These are phyloP conservation scores for Telenomus remus DNA, from an alignment of 1,140 invertebrate genomes.

Conservation along the genomic window DNA sequence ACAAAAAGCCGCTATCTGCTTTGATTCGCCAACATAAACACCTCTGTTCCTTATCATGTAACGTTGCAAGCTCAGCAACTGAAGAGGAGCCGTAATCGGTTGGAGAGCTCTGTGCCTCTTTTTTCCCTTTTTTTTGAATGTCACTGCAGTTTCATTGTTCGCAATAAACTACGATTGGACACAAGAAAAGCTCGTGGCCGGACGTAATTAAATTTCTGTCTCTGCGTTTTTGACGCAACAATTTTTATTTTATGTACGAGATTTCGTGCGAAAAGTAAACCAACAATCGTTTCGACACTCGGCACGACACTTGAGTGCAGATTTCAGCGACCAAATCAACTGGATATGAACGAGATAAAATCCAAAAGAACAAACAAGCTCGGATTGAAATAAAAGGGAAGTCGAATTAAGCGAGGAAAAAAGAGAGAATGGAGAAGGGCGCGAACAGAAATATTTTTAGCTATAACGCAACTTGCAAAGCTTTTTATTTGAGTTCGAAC, in stretches of 20 bases:
- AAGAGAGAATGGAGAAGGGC: no score
- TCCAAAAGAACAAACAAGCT: no score
- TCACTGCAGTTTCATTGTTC: conserved; percentile 15
- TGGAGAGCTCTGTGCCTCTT: neutral
- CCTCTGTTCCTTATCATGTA: neutral
- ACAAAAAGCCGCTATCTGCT: neutral
- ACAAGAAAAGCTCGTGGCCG: conserved; percentile 7
- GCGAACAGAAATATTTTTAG: no score
- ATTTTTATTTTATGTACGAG: neutral
- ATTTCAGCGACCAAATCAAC: neutral
- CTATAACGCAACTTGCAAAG: neutral
- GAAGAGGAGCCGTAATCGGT: neutral
- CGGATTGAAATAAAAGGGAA: no score
- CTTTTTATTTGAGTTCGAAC: conserved; percentile 4
- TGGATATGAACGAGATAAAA: no score
- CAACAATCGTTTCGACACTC: neutral
- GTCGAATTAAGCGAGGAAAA: no score
- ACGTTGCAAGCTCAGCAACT: neutral
- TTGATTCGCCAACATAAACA: conserved; percentile 4
- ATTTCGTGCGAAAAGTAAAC: neutral
- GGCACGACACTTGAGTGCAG: neutral
- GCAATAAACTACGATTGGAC: conserved; percentile 14
- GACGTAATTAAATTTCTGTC: conserved; percentile 14
- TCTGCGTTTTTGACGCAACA: neutral
- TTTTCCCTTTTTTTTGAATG: conserved; percentile 12